Evolutionary conservation across 2,888 invertebrate species (phyloP), one percentile per base, ranked within the genome.

Genomic region (Odiellus spinosus): DNA sequence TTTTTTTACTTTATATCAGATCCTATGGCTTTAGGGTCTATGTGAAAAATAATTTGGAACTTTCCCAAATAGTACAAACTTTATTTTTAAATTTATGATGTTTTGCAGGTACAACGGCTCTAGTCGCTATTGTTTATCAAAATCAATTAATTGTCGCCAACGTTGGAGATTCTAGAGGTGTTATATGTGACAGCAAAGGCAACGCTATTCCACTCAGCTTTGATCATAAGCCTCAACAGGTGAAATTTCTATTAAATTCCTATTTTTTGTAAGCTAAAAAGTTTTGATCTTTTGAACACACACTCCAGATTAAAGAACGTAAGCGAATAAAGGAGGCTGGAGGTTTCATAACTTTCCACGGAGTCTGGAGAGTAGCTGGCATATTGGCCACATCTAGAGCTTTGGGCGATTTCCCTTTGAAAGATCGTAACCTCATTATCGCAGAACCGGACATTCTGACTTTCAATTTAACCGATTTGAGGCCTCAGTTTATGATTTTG

Each of bases 161-260:
- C 72, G 91, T 95, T 19, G 95, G 95, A 3, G 95, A 95, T 66
- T 93, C 93, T 0, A 73, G 95, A 54, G 95, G 90, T 21, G 91
- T 93, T 0, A 85, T 93, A 81, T 91, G 88, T 66, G 90, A 91
- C 67, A 75, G 75, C 42, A 77, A 80, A 60, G 90, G 90, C 34
- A 83, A 82, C 64, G 85, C 84, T 1, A 85, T 88, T 57, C 90
- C 87, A 12, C 70, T 95, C 6, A 91, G 93, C 1, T 87, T 86
- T 66, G 95, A 95, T 67, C 95, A 95, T 65, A 95, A 95, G 70
- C 95, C 95, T 35, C 86, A 90, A 63, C 86, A 90, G 75, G 86
- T 87, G 26, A 26, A 26, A 26, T 26, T 26, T 6, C 8, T 26
- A 26, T 26, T 26, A 26, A 26, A 26, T 32, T 20, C n/a, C 12